Conservation (phyloP, 2,797 vertebrate genomes). For the Atherinosoma microstoma region DNA sequence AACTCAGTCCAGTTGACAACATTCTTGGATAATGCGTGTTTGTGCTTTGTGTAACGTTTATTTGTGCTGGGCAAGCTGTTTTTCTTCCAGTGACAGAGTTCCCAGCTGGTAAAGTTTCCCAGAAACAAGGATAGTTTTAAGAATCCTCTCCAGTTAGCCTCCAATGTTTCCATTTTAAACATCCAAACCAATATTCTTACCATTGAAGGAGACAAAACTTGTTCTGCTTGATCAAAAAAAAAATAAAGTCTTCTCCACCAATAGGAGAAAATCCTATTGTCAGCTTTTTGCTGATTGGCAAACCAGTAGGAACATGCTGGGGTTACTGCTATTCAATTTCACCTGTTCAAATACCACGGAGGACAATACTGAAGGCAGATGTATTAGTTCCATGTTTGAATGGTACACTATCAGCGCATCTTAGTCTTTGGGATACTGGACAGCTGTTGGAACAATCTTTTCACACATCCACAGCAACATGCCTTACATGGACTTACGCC, state of each 20-base stretch:
- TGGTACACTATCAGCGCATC: background rate
- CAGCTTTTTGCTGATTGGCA: background rate
- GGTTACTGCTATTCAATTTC: background rate
- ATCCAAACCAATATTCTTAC: constrained; percentile 10
- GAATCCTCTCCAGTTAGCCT: background rate
- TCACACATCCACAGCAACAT: background rate
- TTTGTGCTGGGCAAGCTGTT: constrained; percentile 45
- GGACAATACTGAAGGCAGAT: background rate
- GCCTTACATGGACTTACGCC: background rate
- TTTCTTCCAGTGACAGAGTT: constrained; percentile 42
- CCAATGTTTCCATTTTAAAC: constrained; percentile 5
- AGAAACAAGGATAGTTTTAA: constrained; percentile 21
- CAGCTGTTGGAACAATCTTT: background rate
- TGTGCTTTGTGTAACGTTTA: background rate
- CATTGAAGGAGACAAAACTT: constrained; percentile 2
- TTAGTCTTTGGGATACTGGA: constrained; percentile 3
- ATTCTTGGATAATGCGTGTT: constrained; percentile 46
- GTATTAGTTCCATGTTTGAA: background rate
- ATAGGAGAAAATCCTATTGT: background rate
- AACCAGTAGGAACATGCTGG: background rate
- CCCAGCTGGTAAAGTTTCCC: constrained; percentile 39
- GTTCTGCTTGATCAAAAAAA: constrained; percentile 6
- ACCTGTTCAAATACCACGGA: background rate
- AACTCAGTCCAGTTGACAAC: constrained; percentile 6
- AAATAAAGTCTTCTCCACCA: background rate